A percentile compares a stretch with the other conserved stretches of the same genome.
These are phyloP conservation scores for Eutolmus rufibarbis DNA, from an alignment of 2,888 invertebrate species.

Conservation along the genomic window DNA sequence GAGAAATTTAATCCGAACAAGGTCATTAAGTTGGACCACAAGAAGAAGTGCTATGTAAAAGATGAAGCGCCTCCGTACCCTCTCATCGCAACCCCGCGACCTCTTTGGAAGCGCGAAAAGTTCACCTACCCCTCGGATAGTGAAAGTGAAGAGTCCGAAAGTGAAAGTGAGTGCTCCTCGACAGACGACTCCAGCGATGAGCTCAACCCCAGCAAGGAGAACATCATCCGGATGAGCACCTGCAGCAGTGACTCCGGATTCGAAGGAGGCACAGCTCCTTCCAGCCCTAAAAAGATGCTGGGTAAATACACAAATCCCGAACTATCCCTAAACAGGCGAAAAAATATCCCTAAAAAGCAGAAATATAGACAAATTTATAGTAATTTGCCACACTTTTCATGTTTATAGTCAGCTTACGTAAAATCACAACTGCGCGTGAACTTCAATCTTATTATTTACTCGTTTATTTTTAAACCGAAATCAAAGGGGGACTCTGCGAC, in stretches of 20 bases:
- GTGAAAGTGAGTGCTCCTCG: conserved; percentile 50
- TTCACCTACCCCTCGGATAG: conserved; percentile 62
- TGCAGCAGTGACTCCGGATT: conserved; percentile 87
- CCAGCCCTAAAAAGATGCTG: conserved; percentile 70
- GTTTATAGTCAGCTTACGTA: background rate
- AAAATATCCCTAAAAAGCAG: background rate
- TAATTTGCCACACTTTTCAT: background rate
- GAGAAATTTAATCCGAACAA: conserved; percentile 62
- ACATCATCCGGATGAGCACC: conserved; percentile 69
- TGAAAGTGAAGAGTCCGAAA: conserved; percentile 63
- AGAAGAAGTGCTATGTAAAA: conserved; percentile 64
- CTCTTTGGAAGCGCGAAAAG: conserved; percentile 67
- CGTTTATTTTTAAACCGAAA: background rate
- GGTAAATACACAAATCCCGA: conserved; percentile 55
- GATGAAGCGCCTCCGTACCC: conserved; percentile 67
- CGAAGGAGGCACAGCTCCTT: conserved; percentile 73
- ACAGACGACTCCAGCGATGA: conserved; percentile 47
- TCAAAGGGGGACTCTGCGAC: background rate
- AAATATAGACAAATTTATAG: background rate
- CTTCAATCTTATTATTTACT: background rate
- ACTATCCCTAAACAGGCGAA: background rate
- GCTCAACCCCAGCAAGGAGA: conserved; percentile 54
- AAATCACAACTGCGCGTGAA: background rate
- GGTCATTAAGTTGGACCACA: conserved; percentile 61
- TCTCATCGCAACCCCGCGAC: conserved; percentile 70